Evolutionary conservation across 2,797 vertebrate genomes (phyloP), one percentile per base, ranked within the genome.

Genomic region (Bovichtus diacanthus): DNA sequence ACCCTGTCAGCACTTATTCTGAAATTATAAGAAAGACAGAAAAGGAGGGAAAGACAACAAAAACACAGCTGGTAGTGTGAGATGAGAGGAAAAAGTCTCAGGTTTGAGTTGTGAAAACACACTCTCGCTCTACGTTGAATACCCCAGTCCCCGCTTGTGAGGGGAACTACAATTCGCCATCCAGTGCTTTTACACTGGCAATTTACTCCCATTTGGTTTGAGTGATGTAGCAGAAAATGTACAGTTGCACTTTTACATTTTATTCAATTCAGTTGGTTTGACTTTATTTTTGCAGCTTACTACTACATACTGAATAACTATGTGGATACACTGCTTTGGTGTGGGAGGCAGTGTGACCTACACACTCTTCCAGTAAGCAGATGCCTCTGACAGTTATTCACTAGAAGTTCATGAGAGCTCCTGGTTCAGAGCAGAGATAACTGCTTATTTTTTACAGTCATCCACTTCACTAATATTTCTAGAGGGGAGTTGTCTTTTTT

Each of bases 11-110:
- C 84, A 34, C 74, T 72, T 80, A 54, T 74, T 86, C 79, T 90
- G 67, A 87, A 81, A 80, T 61, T 63, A 85, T 86, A 87, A 87
- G 74, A 83, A 66, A 64, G 78, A 70, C 67, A 66, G 65, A 89
- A 75, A 76, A 79, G 21, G 43, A 64, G 76, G 29, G 49, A 81
- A 86, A 80, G 65, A 91, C 82, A 90, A 92, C 85, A 86, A 88
- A 88, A 93, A 91, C 90, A 93, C 93, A 93, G 92, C 91, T 93
- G 91, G 77, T 34, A 31, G 60, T 43, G 72, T 46, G 80, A 85
- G 89, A 91, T 72, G 86, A 93, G 86, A 88, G 70, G 55, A 39
- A 51, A 78, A 39, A 21, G 68, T 75, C 76, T 87, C 50, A 47
- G 66, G 76, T 87, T 68, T 3, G 64, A 70, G 67, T 81, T 88